Percentiles rank a stretch among this genome's conserved stretches.
phyloP scores from a whole-genome alignment of 2,113 vertebrate species.

The Oostethus manadensis region DNA sequence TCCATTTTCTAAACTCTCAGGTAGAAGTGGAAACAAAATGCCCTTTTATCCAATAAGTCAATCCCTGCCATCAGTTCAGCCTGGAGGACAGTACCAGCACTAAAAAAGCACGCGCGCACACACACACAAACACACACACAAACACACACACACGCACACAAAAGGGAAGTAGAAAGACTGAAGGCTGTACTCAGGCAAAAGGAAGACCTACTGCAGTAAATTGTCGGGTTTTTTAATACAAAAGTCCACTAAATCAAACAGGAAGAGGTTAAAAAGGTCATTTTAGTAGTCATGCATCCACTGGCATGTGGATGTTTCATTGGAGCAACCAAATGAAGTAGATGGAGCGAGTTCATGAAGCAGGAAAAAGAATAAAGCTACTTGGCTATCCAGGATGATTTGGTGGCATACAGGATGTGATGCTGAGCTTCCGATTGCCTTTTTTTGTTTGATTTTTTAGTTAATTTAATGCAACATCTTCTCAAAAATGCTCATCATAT shows the following conservation, averaged over 20 bases:
- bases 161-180: slow-evolving; percentile 55
- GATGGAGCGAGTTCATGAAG: slow-evolving; percentile 16
- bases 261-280: slow-evolving; percentile 61
- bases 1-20: slow-evolving; percentile 48
- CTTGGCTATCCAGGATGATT: slow-evolving; percentile 59
- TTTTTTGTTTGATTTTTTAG: slow-evolving; percentile 39
- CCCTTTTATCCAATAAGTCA: slow-evolving; percentile 73
- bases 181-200: slow-evolving; percentile 66
- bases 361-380: slow-evolving; percentile 33
- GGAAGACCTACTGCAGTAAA: slow-evolving; percentile 77
- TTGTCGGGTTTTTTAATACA: slow-evolving; percentile 52
- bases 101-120: slow-evolving; percentile 39
- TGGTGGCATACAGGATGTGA: slow-evolving; percentile 54
- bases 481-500: slow-evolving; percentile 68
- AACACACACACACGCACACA: slow-evolving; percentile 7
- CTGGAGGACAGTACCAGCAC: slow-evolving; percentile 66
- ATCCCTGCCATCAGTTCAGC: slow-evolving; percentile 65
- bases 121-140: neutral
- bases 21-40: slow-evolving; percentile 73
- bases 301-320: slow-evolving; percentile 23
- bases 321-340: slow-evolving; percentile 21
- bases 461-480: slow-evolving; percentile 59
- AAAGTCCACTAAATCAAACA: slow-evolving; percentile 67
- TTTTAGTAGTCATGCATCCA: slow-evolving; percentile 65
- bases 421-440: slow-evolving; percentile 62